These are phyloP conservation scores for Calliphora vicina DNA, from an alignment of 1,140 invertebrate species.

Conservation along the genomic window DNA sequence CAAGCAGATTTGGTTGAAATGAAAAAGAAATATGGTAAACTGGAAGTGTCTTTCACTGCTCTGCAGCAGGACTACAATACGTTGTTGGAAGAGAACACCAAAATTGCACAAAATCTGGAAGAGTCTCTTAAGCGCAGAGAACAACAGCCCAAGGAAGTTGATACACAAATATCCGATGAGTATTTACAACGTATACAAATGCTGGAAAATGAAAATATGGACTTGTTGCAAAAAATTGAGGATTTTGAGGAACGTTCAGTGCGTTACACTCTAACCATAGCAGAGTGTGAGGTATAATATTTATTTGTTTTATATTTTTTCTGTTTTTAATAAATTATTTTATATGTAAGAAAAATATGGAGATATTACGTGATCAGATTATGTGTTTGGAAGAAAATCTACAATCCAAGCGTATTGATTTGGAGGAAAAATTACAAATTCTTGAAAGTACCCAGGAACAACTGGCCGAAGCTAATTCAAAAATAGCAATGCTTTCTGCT, in stretches of 20 bases:
- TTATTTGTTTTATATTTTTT: not conserved
- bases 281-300: constrained; percentile 51
- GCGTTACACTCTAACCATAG: constrained; percentile 48
- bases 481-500: constrained; percentile 48
- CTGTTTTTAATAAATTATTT: not conserved
- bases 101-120: constrained; percentile 43
- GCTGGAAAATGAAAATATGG: constrained; percentile 51
- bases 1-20: constrained; percentile 51
- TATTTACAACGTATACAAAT: constrained; percentile 36
- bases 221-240: constrained; percentile 54
- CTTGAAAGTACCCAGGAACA: constrained; percentile 58
- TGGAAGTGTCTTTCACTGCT: constrained; percentile 45
- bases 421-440: constrained; percentile 56
- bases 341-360: constrained; percentile 50
- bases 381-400: constrained; percentile 57
- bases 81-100: constrained; percentile 42
- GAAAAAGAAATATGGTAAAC: constrained; percentile 44
- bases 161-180: not conserved
- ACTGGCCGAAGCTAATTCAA: constrained; percentile 55
- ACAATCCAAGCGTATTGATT: constrained; percentile 50
- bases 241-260: constrained; percentile 50
- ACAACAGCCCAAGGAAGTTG: not conserved
- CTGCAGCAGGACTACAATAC: constrained; percentile 51
- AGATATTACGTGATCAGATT: constrained; percentile 54
- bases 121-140: constrained; percentile 36